Evolutionary conservation across 2,797 vertebrate species (phyloP).

Genomic region (Clarias fuscus): DNA sequence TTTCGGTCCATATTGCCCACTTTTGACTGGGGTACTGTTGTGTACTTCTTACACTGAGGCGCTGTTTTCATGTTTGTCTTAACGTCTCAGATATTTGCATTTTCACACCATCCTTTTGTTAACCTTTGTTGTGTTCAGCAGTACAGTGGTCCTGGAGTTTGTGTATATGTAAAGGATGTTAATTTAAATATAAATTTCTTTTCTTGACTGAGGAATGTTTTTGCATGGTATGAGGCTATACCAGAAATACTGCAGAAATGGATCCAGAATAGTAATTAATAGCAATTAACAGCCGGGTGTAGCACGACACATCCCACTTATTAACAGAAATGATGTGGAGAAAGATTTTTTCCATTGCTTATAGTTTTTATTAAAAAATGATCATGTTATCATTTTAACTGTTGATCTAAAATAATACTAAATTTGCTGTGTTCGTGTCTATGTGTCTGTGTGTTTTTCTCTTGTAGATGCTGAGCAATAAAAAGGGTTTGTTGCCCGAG

Average conservation of each 20-base stretch:
- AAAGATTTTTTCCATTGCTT: neutral
- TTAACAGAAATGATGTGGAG: neutral
- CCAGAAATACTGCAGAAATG: neutral
- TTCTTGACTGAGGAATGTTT: neutral
- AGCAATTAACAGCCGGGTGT: neutral
- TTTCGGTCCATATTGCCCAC: neutral
- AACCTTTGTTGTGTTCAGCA: neutral
- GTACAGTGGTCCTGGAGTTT: neutral
- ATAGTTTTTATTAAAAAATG: neutral
- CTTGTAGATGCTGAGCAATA: constrained; percentile 85
- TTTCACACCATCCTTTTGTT: neutral
- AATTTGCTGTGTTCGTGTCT: constrained; percentile 11
- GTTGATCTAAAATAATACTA: neutral
- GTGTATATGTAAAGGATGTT: neutral
- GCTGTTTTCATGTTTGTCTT: neutral
- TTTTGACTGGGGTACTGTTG: neutral
- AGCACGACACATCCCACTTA: neutral
- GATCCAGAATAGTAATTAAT: neutral
- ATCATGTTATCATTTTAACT: neutral
- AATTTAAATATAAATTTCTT: neutral
- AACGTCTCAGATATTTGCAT: neutral
- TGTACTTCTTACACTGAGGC: neutral
- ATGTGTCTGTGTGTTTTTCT: constrained; percentile 21
- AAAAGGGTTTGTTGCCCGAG: constrained; percentile 91
- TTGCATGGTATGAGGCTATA: neutral